Evolutionary conservation across 2,113 vertebrate species (phyloP).

Genomic region (Oryctolagus cuniculus): DNA sequence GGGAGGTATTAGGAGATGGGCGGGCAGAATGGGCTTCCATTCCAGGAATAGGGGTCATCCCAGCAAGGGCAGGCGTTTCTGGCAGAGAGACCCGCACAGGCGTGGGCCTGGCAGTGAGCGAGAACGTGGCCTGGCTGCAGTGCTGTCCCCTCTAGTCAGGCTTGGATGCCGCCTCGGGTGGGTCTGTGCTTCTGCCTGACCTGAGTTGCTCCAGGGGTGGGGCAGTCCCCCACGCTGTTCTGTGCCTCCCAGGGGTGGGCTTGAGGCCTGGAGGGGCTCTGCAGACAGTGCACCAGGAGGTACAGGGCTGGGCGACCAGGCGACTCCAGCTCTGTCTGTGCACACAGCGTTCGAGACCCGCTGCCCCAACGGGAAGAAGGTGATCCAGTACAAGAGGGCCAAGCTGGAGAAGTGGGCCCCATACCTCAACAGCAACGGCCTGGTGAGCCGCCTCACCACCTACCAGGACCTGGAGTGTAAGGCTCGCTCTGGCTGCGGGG

Average conservation of each 20-base stretch:
- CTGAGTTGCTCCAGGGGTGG: neutral
- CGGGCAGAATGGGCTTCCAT: neutral
- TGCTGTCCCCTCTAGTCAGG: no score
- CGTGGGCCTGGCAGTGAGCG: neutral
- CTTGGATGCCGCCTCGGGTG: neutral
- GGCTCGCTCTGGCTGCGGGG: conserved; percentile 47
- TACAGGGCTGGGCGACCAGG: neutral
- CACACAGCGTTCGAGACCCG: conserved; percentile 91
- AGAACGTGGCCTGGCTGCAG: neutral
- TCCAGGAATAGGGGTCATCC: neutral
- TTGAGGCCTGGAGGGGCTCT: neutral
- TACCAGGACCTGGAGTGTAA: conserved; percentile 91
- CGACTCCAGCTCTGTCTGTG: neutral
- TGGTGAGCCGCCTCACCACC: conserved; percentile 89
- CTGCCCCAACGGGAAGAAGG: conserved; percentile 89
- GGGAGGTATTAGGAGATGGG: fast-evolving
- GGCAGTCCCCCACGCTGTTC: neutral
- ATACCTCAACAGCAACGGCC: conserved; percentile 87
- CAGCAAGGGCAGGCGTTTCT: neutral
- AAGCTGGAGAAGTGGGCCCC: conserved; percentile 92
- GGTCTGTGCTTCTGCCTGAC: neutral
- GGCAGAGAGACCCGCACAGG: neutral
- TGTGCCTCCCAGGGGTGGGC: neutral
- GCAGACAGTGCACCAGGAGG: neutral
- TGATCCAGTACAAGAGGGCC: conserved; percentile 89